phyloP scores from a whole-genome alignment of 2,797 vertebrate genomes.

The Podarcis siculus region DNA sequence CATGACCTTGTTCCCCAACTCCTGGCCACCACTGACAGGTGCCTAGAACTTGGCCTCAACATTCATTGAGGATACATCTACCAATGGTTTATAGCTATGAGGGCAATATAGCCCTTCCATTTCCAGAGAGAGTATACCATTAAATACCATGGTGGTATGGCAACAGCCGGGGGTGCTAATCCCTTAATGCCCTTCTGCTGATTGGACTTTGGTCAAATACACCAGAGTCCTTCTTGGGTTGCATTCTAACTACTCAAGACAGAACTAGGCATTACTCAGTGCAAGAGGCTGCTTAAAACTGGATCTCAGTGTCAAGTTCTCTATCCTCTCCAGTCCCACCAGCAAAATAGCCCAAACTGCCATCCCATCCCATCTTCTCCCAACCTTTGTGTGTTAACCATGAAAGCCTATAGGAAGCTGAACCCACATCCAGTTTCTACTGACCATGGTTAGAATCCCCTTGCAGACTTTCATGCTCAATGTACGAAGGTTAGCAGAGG shows the following conservation, averaged over 20 bases:
- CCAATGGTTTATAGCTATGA: background rate
- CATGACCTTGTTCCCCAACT: background rate
- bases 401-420: too few species aligned
- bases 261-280: background rate
- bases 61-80: background rate
- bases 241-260: background rate
- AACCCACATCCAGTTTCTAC: background rate
- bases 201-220: background rate
- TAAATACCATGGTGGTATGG: background rate
- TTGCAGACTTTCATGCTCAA: background rate
- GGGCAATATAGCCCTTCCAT: background rate
- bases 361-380: too few species aligned
- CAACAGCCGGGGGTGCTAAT: background rate
- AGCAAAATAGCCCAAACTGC: too few species aligned
- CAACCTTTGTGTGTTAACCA: too few species aligned
- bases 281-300: background rate
- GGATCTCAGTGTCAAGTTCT: background rate
- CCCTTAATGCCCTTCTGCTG: background rate
- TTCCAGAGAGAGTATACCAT: background rate
- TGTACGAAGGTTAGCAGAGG: background rate
- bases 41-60: background rate
- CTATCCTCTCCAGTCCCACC: background rate
- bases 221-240: background rate
- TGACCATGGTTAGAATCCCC: background rate
- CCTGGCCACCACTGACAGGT: too few species aligned